Evolutionary conservation across 2,113 vertebrate species (phyloP), one percentile per base, ranked within the genome.

Genomic region (Trogon surrucura): DNA sequence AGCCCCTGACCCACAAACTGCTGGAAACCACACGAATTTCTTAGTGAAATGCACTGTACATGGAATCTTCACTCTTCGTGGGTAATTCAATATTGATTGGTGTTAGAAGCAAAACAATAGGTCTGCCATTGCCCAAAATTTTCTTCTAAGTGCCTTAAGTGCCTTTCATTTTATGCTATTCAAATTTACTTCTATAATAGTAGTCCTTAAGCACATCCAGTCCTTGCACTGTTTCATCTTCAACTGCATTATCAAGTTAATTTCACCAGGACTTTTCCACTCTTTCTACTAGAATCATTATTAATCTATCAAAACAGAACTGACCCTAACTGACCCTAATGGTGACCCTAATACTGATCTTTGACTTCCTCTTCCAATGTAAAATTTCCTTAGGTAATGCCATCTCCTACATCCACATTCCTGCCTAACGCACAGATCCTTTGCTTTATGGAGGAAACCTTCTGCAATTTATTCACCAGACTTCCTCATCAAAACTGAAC

Each of bases 21-120:
- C 61, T n/a, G 36, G 58, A 91, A 36, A 62, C 23, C 45, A 91
- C 18, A 13, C 0, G 3, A 57, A 11, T 11, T 58, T 13, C 29
- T 36, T 21, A 32, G n/a, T 0, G 13, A 73, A 91, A 70, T 10
- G 21, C 29, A 23, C 15, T 18, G 22, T 6, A 38, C 0, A 0
- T 9, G 9, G 10, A 29, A 60, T 17, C 18, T 61, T 58, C 44
- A 32, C 32, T 38, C 38, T 71, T 69, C 38, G 14, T 0, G 3
- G 32, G 19, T 6, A 16, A 16, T 32, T 81, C 34, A 2, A 6
- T 60, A 11, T 19, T 0, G 0, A 36, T 9, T 1, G 5, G 9
- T 3, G 3, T 2, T 69, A 45, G 78, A 69, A 85, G 12, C 14
- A 81, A 93, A 87, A 51, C 8, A 67, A 5, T 13, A 29, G n/a